phyloP scores from a whole-genome alignment of 2,888 invertebrate species.

The Penaeus monodon region DNA sequence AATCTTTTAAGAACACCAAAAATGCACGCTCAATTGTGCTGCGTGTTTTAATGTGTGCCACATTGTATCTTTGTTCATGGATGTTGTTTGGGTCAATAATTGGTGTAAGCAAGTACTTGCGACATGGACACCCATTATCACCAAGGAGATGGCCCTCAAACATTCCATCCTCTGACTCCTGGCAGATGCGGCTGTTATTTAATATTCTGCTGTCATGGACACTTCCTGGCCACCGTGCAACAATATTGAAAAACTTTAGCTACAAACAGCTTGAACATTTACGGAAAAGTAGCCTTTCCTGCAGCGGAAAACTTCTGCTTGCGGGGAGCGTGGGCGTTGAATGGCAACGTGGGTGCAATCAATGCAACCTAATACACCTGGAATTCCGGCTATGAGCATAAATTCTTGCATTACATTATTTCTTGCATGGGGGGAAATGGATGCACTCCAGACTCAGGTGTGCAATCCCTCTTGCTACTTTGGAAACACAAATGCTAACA shows the following conservation, averaged over 20 bases:
- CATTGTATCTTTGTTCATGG: neutral
- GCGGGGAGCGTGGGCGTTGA: neutral
- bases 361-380: slow-evolving; percentile 30
- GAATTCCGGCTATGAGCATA: slow-evolving; percentile 11
- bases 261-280: slow-evolving; percentile 30
- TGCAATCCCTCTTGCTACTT: no score
- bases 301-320: slow-evolving; percentile 13
- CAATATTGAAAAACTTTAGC: slow-evolving; percentile 1
- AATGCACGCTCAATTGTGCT: slow-evolving; percentile 17
- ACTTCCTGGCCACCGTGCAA: slow-evolving; percentile 34
- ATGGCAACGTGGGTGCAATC: slow-evolving; percentile 28
- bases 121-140: slow-evolving; percentile 12
- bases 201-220: slow-evolving; percentile 27
- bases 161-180: neutral
- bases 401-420: neutral
- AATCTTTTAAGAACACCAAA: slow-evolving; percentile 21
- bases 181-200: slow-evolving; percentile 25
- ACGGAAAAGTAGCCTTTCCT: slow-evolving; percentile 17
- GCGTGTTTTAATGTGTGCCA: neutral
- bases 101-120: slow-evolving; percentile 17
- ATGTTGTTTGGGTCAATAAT: neutral
- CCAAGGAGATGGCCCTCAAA: slow-evolving; percentile 17
- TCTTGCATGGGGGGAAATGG: no score
- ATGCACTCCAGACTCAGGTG: no score
- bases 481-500: no score